These are phyloP conservation scores for Gnathonemus echidnorhynchus DNA, from an alignment of 2,113 vertebrate species.

Conservation along the genomic window DNA sequence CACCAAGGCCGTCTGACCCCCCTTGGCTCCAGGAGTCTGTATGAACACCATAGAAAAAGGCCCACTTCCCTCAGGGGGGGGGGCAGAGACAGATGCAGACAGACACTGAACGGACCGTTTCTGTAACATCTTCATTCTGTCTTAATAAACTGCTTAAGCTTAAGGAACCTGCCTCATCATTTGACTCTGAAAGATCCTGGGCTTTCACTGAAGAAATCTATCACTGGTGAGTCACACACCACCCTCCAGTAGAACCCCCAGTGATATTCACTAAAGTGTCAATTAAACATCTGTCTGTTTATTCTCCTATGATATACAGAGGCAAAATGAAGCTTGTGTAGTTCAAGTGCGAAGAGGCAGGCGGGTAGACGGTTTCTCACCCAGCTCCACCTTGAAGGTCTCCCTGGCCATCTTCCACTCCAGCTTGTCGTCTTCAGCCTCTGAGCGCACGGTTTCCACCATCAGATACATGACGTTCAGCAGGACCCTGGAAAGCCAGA, in stretches of 20 bases:
- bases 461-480: constrained; percentile 93
- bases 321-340: not conserved
- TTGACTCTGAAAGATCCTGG: not conserved
- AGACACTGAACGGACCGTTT: not conserved
- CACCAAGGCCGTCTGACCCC: not conserved
- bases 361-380: constrained; percentile 52
- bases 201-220: too few species aligned
- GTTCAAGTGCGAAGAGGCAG: not conserved
- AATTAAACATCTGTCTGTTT: not conserved
- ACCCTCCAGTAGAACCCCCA: not conserved
- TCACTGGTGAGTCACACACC: too few species aligned
- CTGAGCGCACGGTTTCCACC: constrained; percentile 83
- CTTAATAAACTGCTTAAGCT: not conserved
- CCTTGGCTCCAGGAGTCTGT: not conserved
- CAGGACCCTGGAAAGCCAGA: constrained; percentile 66
- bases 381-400: constrained; percentile 79
- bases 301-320: not conserved
- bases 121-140: not conserved
- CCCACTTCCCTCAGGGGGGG: not conserved
- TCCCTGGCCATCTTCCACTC: constrained; percentile 76
- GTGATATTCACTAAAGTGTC: not conserved
- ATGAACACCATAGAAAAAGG: not conserved
- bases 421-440: constrained; percentile 64
- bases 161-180: not conserved
- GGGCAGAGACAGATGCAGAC: not conserved